These are phyloP conservation scores for Pseudoatta argentina DNA, from an alignment of 1,140 invertebrate species.

Conservation along the genomic window DNA sequence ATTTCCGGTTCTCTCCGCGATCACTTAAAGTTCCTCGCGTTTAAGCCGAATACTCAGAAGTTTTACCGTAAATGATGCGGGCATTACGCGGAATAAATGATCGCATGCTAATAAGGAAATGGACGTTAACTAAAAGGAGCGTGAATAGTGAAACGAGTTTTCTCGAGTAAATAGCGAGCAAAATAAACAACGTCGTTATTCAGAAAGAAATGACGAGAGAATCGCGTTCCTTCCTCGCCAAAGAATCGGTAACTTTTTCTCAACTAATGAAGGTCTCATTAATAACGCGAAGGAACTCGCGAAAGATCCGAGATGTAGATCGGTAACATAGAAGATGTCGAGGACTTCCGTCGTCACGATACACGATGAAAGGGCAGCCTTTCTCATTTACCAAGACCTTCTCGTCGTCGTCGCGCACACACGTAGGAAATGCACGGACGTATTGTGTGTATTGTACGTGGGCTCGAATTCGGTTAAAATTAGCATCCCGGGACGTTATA, in stretches of 20 bases:
- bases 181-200: slow-evolving; percentile 54
- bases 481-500: slow-evolving; percentile 76
- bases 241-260: slow-evolving; percentile 15
- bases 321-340: slow-evolving; percentile 24
- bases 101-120: slow-evolving; percentile 53
- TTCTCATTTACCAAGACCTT: slow-evolving; percentile 67
- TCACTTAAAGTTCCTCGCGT: slow-evolving; percentile 57
- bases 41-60: slow-evolving; percentile 56
- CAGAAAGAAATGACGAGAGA: slow-evolving; percentile 14
- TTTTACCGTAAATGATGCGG: slow-evolving; percentile 48
- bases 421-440: slow-evolving; percentile 25
- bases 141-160: slow-evolving; percentile 40
- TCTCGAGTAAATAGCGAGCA: slow-evolving; percentile 49
- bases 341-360: slow-evolving; percentile 54
- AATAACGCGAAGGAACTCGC: slow-evolving; percentile 39
- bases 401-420: not conserved
- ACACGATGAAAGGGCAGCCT: slow-evolving; percentile 6
- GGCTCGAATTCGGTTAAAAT: slow-evolving; percentile 75
- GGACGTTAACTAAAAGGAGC: slow-evolving; percentile 32
- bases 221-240: slow-evolving; percentile 7
- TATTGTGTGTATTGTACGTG: slow-evolving; percentile 49
- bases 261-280: slow-evolving; percentile 41
- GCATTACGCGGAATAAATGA: slow-evolving; percentile 61
- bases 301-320: not conserved
- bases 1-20: slow-evolving; percentile 57